These are phyloP conservation scores for Protosalanx chinensis DNA, from an alignment of 2,797 vertebrate species.

Conservation along the genomic window DNA sequence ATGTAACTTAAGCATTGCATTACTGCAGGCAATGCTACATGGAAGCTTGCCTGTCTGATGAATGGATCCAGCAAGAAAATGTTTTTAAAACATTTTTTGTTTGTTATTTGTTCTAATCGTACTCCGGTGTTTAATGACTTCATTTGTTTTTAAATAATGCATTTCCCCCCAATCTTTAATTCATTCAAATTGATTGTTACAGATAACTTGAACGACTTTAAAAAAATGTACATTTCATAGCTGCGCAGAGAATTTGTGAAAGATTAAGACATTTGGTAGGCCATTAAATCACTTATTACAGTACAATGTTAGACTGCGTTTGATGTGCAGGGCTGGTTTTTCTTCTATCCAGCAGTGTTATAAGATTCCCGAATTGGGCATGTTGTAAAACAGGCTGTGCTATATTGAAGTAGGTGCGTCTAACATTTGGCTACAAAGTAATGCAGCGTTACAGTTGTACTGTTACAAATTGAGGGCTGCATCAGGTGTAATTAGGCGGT, in stretches of 20 bases:
- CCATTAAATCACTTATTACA: background rate
- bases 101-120: background rate
- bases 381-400: background rate
- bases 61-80: slow-evolving; percentile 7
- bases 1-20: slow-evolving; percentile 19
- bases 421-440: background rate
- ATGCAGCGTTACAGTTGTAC: background rate
- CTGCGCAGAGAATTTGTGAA: background rate
- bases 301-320: background rate
- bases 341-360: background rate
- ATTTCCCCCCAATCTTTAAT: background rate
- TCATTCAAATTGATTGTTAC: background rate
- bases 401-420: background rate
- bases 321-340: background rate
- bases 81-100: background rate
- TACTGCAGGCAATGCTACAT: slow-evolving; percentile 27
- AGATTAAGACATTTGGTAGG: background rate
- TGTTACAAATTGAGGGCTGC: background rate
- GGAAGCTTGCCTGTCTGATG: slow-evolving; percentile 2
- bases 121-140: background rate
- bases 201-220: background rate
- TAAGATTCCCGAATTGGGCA: background rate
- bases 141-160: background rate
- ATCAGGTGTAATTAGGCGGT: background rate
- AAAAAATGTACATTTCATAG: background rate